Percentiles rank a stretch among this genome's conserved stretches.
Evolutionary conservation across 2,113 vertebrate species (phyloP).

Genomic region (Sapayoa aenigma): DNA sequence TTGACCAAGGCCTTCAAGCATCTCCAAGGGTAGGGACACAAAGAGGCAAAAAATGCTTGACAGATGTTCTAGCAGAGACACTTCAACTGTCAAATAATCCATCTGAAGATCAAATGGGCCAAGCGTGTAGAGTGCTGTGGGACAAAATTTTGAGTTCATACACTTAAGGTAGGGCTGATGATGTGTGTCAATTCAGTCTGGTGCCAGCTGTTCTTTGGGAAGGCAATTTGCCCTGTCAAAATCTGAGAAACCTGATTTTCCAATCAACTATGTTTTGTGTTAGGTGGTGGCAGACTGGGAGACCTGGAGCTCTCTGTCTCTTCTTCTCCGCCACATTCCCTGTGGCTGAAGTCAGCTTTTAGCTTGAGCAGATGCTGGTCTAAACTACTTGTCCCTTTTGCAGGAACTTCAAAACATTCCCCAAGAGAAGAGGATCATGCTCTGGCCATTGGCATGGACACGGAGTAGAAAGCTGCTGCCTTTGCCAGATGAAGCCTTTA

Average conservation of each 20-base stretch:
- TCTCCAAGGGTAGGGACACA: background rate
- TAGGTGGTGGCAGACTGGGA: background rate
- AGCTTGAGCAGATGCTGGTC: accelerated
- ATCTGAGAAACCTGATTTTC: background rate
- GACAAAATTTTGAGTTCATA: background rate
- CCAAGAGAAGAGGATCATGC: no score
- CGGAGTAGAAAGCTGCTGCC: background rate
- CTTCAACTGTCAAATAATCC: background rate
- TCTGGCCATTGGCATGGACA: background rate
- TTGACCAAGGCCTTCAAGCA: background rate
- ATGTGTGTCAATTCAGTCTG: no score
- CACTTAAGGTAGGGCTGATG: background rate
- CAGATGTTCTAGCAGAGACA: background rate
- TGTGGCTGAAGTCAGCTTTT: background rate
- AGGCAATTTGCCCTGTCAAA: background rate
- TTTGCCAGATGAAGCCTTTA: background rate
- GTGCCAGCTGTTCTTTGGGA: background rate
- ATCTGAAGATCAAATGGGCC: background rate
- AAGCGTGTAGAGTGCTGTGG: background rate
- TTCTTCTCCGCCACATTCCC: background rate
- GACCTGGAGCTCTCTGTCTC: background rate
- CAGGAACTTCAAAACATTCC: background rate
- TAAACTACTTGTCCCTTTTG: background rate
- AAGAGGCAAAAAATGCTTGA: background rate
- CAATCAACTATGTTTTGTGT: background rate